Evolutionary conservation across 2,888 invertebrate genomes (phyloP).

Genomic region (Pediacus dermestoides): DNA sequence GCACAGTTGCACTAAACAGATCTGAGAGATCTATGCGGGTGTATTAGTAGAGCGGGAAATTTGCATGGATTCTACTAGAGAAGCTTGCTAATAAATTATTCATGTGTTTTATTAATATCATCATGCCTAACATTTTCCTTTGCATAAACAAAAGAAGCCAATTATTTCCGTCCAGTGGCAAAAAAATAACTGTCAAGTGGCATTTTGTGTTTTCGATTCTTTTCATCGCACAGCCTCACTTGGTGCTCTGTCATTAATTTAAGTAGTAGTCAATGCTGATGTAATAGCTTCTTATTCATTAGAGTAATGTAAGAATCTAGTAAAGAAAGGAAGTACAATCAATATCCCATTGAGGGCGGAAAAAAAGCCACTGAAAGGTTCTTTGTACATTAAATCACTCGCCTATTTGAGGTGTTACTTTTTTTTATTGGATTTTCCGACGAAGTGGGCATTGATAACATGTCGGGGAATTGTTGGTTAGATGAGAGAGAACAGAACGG

Average conservation of each 20-base stretch:
- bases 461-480: background rate
- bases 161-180: too few relatives aligned
- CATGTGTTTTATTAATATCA: too few relatives aligned
- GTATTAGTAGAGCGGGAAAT: too few relatives aligned
- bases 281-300: constrained; percentile 4
- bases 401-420: constrained; percentile 11
- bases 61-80: too few relatives aligned
- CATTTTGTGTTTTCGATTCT: background rate
- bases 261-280: too few relatives aligned
- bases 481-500: background rate
- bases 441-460: constrained; percentile 1
- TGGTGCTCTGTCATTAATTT: too few relatives aligned
- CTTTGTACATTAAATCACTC: constrained; percentile 15
- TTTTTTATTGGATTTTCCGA: constrained; percentile 8
- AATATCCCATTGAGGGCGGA: constrained; percentile 9
- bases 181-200: constrained; percentile 4
- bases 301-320: constrained; percentile 6
- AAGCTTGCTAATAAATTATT: too few relatives aligned
- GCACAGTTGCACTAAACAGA: too few relatives aligned
- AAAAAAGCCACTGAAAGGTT: constrained; percentile 16
- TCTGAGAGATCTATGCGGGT: too few relatives aligned
- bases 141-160: too few relatives aligned
- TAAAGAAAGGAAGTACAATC: constrained; percentile 9
- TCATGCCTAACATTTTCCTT: too few relatives aligned
- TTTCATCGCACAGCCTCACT: too few relatives aligned